These are phyloP conservation scores for Gadus macrocephalus DNA, from an alignment of 2,113 vertebrate species.

Conservation along the genomic window DNA sequence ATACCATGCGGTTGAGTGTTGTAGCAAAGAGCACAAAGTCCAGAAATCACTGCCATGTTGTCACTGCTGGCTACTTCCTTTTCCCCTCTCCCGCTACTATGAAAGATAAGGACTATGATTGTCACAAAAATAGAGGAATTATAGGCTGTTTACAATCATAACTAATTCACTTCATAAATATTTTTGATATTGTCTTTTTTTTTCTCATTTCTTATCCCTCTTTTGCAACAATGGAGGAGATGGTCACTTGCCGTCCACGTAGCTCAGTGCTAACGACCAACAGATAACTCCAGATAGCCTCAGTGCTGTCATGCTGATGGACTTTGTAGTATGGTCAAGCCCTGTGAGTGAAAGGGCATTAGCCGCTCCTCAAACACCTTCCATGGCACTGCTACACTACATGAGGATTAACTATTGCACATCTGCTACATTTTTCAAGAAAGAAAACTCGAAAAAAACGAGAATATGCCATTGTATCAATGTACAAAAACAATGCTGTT, in stretches of 20 bases:
- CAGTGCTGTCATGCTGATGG: conserved; percentile 5
- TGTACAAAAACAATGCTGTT: too few relatives aligned
- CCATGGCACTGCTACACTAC: too few relatives aligned
- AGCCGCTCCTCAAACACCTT: background rate
- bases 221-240: conserved; percentile 4
- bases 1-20: conserved; percentile 54
- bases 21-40: conserved; percentile 60
- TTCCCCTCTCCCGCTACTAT: conserved; percentile 14
- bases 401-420: too few relatives aligned
- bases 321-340: conserved; percentile 48
- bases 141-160: too few relatives aligned
- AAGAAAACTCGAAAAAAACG: too few relatives aligned
- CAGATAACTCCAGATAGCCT: conserved; percentile 47
- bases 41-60: conserved; percentile 66
- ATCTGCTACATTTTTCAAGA: too few relatives aligned
- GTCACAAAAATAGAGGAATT: too few relatives aligned
- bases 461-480: too few relatives aligned
- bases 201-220: background rate
- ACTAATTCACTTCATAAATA: too few relatives aligned
- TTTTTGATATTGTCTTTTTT: background rate
- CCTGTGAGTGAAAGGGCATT: background rate
- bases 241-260: conserved; percentile 10
- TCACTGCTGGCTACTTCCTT: conserved; percentile 39
- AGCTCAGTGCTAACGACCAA: conserved; percentile 11
- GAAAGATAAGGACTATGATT: background rate